Conservation (phyloP, 2,797 vertebrate genomes). For the Mus spretus region DNA sequence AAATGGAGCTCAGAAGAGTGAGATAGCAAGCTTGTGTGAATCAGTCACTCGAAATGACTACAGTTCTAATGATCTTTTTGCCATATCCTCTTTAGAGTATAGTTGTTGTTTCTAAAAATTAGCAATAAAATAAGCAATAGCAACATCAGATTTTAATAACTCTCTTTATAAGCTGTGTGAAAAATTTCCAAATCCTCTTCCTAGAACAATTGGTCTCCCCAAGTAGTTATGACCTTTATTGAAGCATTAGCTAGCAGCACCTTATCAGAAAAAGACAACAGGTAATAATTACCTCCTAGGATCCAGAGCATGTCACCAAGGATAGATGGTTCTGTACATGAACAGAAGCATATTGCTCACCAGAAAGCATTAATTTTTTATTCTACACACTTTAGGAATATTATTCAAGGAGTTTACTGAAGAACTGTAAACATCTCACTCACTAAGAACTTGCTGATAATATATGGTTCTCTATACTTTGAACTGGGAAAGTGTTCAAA, state of each 20-base stretch:
- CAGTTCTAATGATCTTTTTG: constrained; percentile 31
- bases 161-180: constrained; percentile 23
- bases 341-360: neutral
- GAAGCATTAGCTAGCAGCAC: constrained; percentile 30
- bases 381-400: constrained; percentile 47
- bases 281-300: constrained; percentile 20
- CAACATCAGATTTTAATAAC: neutral
- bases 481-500: constrained; percentile 84
- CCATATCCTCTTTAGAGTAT: neutral
- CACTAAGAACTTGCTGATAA: constrained; percentile 82
- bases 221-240: constrained; percentile 33
- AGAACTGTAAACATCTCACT: constrained; percentile 53
- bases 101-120: constrained; percentile 39
- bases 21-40: neutral
- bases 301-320: neutral
- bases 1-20: constrained; percentile 27
- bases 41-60: neutral
- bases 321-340: neutral
- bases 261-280: constrained; percentile 36
- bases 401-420: constrained; percentile 52
- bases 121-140: constrained; percentile 43
- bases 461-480: constrained; percentile 84
- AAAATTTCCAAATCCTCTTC: constrained; percentile 28
- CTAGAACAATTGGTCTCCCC: neutral
- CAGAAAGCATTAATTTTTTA: constrained; percentile 55